Percentiles rank a stretch among this genome's conserved stretches.
Evolutionary conservation across 2,888 invertebrate species (phyloP).

Genomic region (Protophormia terraenovae): DNA sequence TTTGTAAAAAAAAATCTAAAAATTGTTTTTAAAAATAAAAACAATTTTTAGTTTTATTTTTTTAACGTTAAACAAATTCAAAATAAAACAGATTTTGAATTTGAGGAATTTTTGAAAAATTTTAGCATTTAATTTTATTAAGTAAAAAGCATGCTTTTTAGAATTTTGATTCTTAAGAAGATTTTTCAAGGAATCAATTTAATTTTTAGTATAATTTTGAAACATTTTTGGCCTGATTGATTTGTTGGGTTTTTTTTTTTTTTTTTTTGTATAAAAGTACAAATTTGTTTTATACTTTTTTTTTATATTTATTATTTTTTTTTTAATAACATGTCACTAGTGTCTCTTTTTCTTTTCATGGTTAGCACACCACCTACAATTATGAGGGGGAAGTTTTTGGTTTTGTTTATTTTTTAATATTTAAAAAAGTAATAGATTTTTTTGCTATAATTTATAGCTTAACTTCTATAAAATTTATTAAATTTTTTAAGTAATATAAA

Average conservation of each 20-base stretch:
- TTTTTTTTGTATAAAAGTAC: constrained; percentile 59
- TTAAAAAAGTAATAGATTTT: constrained; percentile 26
- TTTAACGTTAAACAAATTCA: constrained; percentile 20
- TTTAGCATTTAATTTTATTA: constrained; percentile 16
- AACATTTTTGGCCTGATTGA: constrained; percentile 82
- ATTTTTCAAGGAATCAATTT: constrained; percentile 31
- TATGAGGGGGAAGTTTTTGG: constrained; percentile 10
- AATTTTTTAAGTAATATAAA: constrained; percentile 44
- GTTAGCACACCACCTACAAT: constrained; percentile 61
- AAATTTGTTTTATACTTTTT: constrained; percentile 69
- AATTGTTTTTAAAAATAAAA: constrained; percentile 22
- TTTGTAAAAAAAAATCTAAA: constrained; percentile 32
- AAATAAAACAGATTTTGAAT: constrained; percentile 39
- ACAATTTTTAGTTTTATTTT: constrained; percentile 43
- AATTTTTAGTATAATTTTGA: constrained; percentile 75
- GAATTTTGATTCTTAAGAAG: constrained; percentile 19
- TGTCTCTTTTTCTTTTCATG: constrained; percentile 79
- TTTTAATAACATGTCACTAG: constrained; percentile 78
- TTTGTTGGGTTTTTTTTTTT: constrained; percentile 76
- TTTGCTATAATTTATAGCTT: constrained; percentile 53
- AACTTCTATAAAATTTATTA: constrained; percentile 55
- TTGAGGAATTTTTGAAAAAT: constrained; percentile 21
- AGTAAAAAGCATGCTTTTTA: constrained; percentile 57
- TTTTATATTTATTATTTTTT: constrained; percentile 72
- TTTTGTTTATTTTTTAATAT: constrained; percentile 2